Conservation (phyloP, 64 coral and sea anemone species). For the Dendronephthya gigantea region DNA sequence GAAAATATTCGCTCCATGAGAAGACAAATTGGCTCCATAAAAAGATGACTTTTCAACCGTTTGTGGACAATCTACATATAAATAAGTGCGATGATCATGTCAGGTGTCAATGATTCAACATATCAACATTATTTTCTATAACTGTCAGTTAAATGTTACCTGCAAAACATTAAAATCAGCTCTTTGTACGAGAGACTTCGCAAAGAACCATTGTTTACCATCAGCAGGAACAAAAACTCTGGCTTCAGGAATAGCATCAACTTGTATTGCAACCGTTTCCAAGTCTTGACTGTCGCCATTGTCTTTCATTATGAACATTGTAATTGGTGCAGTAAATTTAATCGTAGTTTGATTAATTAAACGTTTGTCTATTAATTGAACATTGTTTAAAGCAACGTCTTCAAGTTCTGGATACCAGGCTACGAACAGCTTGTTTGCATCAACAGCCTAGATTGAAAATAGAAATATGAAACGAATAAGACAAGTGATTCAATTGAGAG, state of each 20-base stretch:
- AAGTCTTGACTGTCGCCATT: constrained; percentile 53
- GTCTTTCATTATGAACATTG: constrained; percentile 56
- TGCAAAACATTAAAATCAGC: constrained; percentile 84
- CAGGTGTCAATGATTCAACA: too few species aligned
- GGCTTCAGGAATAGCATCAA: constrained; percentile 46
- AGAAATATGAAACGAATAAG: too few species aligned
- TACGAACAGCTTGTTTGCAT: constrained; percentile 56
- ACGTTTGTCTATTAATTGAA: constrained; percentile 40
- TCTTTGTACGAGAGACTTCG: constrained; percentile 81
- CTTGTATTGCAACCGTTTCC: constrained; percentile 70
- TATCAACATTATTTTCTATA: too few species aligned
- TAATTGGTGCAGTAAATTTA: constrained; percentile 75
- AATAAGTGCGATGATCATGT: not conserved
- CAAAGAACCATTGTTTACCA: constrained; percentile 82
- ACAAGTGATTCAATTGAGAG: too few species aligned
- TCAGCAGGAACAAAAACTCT: constrained; percentile 58
- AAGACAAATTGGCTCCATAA: constrained; percentile 66
- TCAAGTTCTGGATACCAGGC: constrained; percentile 71
- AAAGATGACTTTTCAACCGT: constrained; percentile 61
- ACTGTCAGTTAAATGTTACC: not conserved
- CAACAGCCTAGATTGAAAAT: constrained; percentile 50
- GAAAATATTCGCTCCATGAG: constrained; percentile 79
- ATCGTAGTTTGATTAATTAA: constrained; percentile 59
- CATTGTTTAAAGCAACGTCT: constrained; percentile 47
- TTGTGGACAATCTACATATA: not conserved